Evolutionary conservation across 1,140 invertebrate genomes (phyloP).

Genomic region (Thalassaphorura encarpata): DNA sequence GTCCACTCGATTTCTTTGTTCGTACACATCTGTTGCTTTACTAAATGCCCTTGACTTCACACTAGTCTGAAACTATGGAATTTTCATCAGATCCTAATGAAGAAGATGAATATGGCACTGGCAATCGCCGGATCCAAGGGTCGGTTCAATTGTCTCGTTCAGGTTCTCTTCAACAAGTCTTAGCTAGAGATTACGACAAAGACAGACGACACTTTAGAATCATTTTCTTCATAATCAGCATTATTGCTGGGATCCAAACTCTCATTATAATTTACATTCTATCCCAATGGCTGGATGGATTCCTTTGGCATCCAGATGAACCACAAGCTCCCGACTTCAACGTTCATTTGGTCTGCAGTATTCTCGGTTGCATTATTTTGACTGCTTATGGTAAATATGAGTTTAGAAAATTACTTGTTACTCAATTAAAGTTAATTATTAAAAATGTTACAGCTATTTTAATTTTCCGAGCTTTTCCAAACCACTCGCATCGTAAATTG

Average conservation of each 20-base stretch:
- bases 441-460: background rate
- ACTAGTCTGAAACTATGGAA: no score
- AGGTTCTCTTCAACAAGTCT: background rate
- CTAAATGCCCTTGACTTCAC: no score
- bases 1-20: no score
- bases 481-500: background rate
- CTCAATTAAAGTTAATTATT: background rate
- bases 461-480: background rate
- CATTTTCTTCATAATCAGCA: background rate
- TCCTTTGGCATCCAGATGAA: background rate
- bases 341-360: background rate
- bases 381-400: conserved; percentile 1
- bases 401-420: background rate
- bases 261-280: background rate
- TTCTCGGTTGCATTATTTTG: background rate
- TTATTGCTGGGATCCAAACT: background rate
- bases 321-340: background rate
- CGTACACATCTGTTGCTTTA: no score
- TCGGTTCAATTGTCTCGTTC: no score
- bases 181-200: background rate
- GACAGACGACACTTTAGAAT: background rate
- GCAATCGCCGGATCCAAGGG: no score
- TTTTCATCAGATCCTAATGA: no score
- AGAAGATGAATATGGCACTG: no score
- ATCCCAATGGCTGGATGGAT: background rate